A percentile compares a stretch with the other conserved stretches of the same genome.
Evolutionary conservation across 2,113 vertebrate genomes (phyloP).

Genomic region (Strix uralensis): DNA sequence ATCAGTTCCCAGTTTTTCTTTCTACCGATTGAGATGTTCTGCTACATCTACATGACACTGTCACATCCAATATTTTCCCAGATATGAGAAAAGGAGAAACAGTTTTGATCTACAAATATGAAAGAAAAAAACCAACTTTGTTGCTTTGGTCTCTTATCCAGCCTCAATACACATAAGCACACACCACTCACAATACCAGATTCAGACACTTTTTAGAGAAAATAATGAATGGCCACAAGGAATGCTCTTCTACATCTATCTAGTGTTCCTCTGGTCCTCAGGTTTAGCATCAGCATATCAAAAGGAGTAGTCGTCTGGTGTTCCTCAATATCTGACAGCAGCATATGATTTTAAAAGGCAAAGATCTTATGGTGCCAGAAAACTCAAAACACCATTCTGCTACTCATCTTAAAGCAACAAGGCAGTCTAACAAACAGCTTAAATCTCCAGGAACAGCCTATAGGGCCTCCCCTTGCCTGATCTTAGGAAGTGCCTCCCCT

Average conservation of each 20-base stretch:
- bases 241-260: background rate
- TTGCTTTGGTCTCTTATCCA: constrained; percentile 2
- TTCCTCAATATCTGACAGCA: background rate
- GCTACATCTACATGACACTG: background rate
- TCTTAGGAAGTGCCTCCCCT: background rate
- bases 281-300: background rate
- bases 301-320: background rate
- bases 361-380: background rate
- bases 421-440: background rate
- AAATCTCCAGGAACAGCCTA: background rate
- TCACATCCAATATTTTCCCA: background rate
- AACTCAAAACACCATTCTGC: background rate
- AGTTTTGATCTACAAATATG: background rate
- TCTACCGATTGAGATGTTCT: background rate
- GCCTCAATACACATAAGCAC: background rate
- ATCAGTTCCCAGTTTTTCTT: background rate
- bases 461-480: background rate
- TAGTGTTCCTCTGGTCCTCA: background rate
- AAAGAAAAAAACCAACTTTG: background rate
- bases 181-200: background rate
- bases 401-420: background rate
- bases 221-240: background rate
- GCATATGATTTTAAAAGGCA: background rate
- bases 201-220: background rate
- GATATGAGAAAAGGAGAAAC: background rate